Conservation (phyloP, 2,797 vertebrate genomes). For the Clamator glandarius region DNA sequence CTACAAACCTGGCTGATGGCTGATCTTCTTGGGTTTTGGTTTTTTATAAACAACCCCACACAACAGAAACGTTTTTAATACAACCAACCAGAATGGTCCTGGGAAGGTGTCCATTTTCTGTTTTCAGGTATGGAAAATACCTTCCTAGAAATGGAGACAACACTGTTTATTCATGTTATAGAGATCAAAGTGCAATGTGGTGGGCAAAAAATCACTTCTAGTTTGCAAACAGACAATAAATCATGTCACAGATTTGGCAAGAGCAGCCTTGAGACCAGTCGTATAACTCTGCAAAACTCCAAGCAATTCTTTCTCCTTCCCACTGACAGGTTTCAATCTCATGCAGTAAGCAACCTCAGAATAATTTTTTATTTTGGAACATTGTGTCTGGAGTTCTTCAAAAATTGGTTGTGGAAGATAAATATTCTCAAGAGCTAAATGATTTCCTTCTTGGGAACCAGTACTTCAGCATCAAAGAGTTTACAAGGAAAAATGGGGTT, state of each 20-base stretch:
- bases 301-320: conserved; percentile 25
- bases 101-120: not conserved
- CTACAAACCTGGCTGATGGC: not conserved
- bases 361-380: conserved; percentile 76
- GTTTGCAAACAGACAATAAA: not conserved
- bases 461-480: conserved; percentile 81
- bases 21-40: not conserved
- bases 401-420: not conserved
- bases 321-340: conserved; percentile 75
- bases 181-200: not conserved
- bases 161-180: not conserved
- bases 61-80: not conserved
- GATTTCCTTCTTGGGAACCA: conserved; percentile 73
- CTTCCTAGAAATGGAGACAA: not conserved
- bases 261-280: not conserved
- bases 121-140: not conserved
- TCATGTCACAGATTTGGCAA: not conserved
- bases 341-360: conserved; percentile 73
- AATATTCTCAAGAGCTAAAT: conserved; percentile 44
- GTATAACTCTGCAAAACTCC: not conserved
- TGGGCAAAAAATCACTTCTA: not conserved
- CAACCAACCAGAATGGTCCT: not conserved
- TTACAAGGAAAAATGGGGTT: conserved; percentile 78
- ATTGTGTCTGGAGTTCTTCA: conserved; percentile 69
- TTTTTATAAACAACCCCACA: not conserved